Percentiles rank a stretch among this genome's conserved stretches.
phyloP scores from a whole-genome alignment of 2,888 invertebrate genomes.

The Machimus rusticus region DNA sequence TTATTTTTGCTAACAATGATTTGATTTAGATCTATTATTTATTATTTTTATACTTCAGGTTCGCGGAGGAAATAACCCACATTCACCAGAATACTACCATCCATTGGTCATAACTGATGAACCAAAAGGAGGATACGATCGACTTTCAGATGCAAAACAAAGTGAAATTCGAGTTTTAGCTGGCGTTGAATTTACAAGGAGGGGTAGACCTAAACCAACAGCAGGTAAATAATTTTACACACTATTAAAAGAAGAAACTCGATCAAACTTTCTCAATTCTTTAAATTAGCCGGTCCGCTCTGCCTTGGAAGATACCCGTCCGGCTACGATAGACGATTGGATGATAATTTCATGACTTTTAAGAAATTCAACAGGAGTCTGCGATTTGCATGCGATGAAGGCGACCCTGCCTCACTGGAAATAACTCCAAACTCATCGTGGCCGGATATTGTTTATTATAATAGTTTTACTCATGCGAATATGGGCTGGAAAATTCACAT shows the following conservation, averaged over 20 bases:
- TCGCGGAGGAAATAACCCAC: constrained; percentile 87
- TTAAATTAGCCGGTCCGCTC: constrained; percentile 73
- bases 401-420: constrained; percentile 75
- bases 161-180: constrained; percentile 77
- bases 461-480: constrained; percentile 91
- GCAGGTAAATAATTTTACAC: constrained; percentile 66
- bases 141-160: constrained; percentile 74
- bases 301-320: constrained; percentile 74
- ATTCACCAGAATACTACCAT: constrained; percentile 84
- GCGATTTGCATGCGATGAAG: constrained; percentile 72
- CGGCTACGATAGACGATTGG: constrained; percentile 77
- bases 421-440: constrained; percentile 88
- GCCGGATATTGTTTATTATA: constrained; percentile 92
- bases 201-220: constrained; percentile 80
- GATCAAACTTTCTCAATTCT: neutral
- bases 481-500: constrained; percentile 96
- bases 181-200: constrained; percentile 82
- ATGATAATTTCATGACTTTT: constrained; percentile 80
- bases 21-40: too few relatives aligned
- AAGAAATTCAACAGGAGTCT: constrained; percentile 85
- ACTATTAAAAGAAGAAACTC: neutral
- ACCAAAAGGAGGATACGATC: constrained; percentile 82
- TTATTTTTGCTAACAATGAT: too few relatives aligned
- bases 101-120: constrained; percentile 89
- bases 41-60: constrained; percentile 61